phyloP scores from a whole-genome alignment of 2,888 invertebrate genomes.

The Cantharis flavilabris region DNA sequence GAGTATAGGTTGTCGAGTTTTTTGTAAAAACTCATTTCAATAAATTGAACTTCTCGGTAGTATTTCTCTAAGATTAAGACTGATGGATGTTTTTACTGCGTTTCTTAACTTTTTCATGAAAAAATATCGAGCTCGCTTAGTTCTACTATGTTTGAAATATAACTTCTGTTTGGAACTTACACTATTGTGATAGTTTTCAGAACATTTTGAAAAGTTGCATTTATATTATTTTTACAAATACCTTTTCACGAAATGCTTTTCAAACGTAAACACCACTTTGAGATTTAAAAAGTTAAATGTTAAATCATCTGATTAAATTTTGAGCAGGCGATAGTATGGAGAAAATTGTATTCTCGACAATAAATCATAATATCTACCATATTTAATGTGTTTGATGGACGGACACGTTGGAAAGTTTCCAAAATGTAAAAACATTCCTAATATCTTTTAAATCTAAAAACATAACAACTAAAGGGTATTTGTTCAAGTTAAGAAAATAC shows the following conservation, averaged over 20 bases:
- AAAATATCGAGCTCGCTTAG: background rate
- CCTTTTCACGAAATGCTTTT: background rate
- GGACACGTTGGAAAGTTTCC: background rate
- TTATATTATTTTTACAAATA: background rate
- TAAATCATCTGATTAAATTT: background rate
- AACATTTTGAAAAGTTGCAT: background rate
- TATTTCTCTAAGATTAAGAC: background rate
- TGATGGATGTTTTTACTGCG: background rate
- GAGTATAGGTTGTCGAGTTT: background rate
- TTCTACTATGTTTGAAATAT: background rate
- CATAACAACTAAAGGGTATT: background rate
- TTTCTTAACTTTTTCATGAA: background rate
- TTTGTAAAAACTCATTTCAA: background rate
- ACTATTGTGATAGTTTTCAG: background rate
- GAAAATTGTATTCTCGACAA: no score
- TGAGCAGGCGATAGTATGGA: no score
- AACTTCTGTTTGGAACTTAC: background rate
- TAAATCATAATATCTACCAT: no score
- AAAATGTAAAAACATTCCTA: background rate
- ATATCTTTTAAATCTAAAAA: background rate
- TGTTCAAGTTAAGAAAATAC: background rate
- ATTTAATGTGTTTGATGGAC: background rate
- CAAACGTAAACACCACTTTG: no score
- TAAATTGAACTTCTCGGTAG: background rate
- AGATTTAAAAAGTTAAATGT: background rate